Evolutionary conservation across 2,113 vertebrate genomes (phyloP).

Genomic region (Circaetus gallicus): DNA sequence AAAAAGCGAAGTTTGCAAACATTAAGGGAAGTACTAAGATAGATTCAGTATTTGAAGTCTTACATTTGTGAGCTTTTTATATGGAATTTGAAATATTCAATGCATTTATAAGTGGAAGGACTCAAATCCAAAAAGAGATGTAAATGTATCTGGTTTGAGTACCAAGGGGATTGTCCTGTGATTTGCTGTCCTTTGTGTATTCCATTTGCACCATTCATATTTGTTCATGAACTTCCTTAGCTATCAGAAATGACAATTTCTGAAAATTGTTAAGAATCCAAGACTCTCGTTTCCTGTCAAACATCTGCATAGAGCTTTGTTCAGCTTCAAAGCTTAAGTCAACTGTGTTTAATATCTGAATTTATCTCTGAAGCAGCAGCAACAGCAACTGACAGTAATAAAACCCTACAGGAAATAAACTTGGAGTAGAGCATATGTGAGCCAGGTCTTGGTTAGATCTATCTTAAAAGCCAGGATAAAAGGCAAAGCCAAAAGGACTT

Average conservation of each 20-base stretch:
- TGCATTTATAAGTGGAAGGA: not conserved
- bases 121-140: not conserved
- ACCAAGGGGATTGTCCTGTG: not conserved
- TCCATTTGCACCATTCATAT: not conserved
- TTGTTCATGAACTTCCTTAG: not conserved
- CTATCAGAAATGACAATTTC: not conserved
- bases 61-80: not conserved
- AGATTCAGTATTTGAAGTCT: not conserved
- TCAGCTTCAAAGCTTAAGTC: constrained; percentile 31
- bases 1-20: not conserved
- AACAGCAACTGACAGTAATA: constrained; percentile 5
- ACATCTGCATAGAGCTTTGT: constrained; percentile 25
- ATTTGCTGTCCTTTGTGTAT: not conserved
- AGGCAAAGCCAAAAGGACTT: not conserved
- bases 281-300: not conserved
- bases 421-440: constrained; percentile 4
- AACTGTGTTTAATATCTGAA: constrained; percentile 12
- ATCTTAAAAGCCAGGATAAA: constrained; percentile 9
- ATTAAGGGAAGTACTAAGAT: not conserved
- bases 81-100: not conserved
- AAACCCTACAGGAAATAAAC: constrained; percentile 29
- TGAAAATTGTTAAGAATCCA: not conserved
- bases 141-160: not conserved
- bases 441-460: constrained; percentile 26
- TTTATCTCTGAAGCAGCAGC: constrained; percentile 30